Evolutionary conservation across 2,888 invertebrate species (phyloP).

Genomic region (Argynnis bischoffii): DNA sequence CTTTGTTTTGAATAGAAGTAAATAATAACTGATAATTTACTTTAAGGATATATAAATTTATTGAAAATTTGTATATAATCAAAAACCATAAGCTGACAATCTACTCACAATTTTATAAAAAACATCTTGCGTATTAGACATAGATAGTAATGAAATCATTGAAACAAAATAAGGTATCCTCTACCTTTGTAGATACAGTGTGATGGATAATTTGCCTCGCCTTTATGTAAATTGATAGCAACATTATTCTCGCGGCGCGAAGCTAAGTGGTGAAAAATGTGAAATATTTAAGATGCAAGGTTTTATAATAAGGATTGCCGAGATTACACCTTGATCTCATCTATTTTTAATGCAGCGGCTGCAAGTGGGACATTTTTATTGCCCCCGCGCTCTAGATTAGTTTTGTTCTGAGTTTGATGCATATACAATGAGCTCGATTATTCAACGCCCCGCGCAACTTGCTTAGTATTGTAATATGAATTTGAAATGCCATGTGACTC

Average conservation of each 20-base stretch:
- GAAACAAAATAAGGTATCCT: slow-evolving; percentile 28
- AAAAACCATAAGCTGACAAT: not conserved
- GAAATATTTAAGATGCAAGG: slow-evolving; percentile 75
- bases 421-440: slow-evolving; percentile 80
- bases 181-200: slow-evolving; percentile 35
- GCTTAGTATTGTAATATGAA: slow-evolving; percentile 68
- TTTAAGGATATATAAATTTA: no score
- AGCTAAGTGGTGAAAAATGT: slow-evolving; percentile 71
- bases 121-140: not conserved
- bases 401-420: slow-evolving; percentile 81
- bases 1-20: slow-evolving; percentile 40
- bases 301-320: slow-evolving; percentile 77
- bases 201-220: slow-evolving; percentile 51
- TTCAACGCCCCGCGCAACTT: slow-evolving; percentile 69
- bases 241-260: slow-evolving; percentile 60
- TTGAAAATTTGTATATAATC: not conserved
- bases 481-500: slow-evolving; percentile 61
- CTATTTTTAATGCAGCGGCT: slow-evolving; percentile 72
- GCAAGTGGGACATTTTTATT: slow-evolving; percentile 80
- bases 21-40: slow-evolving; percentile 5
- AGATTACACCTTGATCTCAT: slow-evolving; percentile 79
- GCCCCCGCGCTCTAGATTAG: slow-evolving; percentile 77
- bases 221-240: slow-evolving; percentile 62
- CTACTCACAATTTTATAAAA: not conserved
- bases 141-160: slow-evolving; percentile 27